Evolutionary conservation across 2,888 invertebrate species (phyloP).

Genomic region (Acanthococcus lagerstroemiae): DNA sequence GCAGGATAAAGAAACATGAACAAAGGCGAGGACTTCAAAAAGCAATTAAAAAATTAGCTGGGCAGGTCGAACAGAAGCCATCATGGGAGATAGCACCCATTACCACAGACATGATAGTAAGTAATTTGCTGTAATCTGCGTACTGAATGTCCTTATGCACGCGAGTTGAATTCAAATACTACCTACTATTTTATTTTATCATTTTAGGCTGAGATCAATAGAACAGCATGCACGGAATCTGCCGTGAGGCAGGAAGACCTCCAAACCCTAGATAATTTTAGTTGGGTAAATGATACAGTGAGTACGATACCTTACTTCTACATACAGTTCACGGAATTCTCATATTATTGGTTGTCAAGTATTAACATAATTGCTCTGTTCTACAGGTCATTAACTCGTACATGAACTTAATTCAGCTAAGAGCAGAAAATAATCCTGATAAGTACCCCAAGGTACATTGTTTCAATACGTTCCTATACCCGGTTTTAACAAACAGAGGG

Average conservation of each 20-base stretch:
- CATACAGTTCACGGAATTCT: too few species aligned
- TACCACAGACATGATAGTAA: slow-evolving; percentile 9
- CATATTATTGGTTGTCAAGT: too few species aligned
- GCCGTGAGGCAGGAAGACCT: neutral
- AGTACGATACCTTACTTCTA: slow-evolving; percentile 96
- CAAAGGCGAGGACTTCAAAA: neutral
- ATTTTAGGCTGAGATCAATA: neutral
- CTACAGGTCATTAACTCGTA: slow-evolving; percentile 67
- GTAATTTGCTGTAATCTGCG: too few species aligned
- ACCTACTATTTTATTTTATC: too few species aligned
- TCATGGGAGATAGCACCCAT: slow-evolving; percentile 3
- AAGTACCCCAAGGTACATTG: slow-evolving; percentile 64
- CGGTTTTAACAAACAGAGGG: slow-evolving; percentile 68
- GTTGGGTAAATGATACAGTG: slow-evolving; percentile 43
- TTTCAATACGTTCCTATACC: slow-evolving; percentile 93
- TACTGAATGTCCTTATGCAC: too few species aligned
- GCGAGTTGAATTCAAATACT: too few species aligned
- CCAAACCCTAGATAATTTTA: neutral
- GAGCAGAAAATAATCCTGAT: slow-evolving; percentile 44
- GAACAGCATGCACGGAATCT: too few species aligned
- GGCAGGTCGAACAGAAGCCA: neutral
- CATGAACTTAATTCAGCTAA: slow-evolving; percentile 78
- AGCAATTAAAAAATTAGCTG: neutral
- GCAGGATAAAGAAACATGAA: slow-evolving; percentile 6
- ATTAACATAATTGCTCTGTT: too few species aligned